Evolutionary conservation across 2,888 invertebrate species (phyloP).

Genomic region (Eremobia ochroleuca): DNA sequence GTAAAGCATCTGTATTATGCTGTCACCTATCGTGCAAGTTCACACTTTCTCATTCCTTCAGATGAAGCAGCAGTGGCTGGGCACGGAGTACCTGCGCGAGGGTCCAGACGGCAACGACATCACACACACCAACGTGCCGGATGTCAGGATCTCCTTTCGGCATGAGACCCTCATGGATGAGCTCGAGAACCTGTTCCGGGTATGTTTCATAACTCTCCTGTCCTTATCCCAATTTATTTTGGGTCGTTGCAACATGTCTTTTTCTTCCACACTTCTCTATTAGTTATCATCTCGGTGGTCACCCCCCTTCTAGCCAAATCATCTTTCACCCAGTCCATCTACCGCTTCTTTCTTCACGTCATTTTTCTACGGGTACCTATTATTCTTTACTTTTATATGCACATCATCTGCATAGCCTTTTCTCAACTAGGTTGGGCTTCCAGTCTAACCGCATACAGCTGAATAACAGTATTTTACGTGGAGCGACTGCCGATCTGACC

Average conservation of each 20-base stretch:
- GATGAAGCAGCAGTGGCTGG: conserved; percentile 99
- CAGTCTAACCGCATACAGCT: neutral
- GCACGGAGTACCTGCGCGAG: conserved; percentile 98
- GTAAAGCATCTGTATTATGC: no score
- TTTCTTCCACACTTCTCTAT: neutral
- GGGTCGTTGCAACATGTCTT: no score
- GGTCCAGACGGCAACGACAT: conserved; percentile 99
- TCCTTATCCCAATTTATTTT: neutral
- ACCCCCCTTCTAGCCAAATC: neutral
- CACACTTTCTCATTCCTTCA: conserved; percentile 76
- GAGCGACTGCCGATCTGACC: neutral
- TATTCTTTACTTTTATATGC: no score
- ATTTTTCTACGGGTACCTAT: no score
- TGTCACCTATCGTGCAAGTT: neutral
- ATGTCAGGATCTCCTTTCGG: conserved; percentile 98
- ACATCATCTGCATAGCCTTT: no score
- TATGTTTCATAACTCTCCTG: conserved; percentile 66
- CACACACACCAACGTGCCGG: conserved; percentile 98
- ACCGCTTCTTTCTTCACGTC: neutral
- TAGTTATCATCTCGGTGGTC: neutral
- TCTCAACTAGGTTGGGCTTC: neutral
- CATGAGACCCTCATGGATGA: conserved; percentile 98
- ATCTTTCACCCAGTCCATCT: neutral
- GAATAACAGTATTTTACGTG: neutral
- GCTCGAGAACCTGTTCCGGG: conserved; percentile 97